A percentile compares a stretch with the other conserved stretches of the same genome.
phyloP scores from a whole-genome alignment of 2,113 vertebrate species.

The Oryzias celebensis region DNA sequence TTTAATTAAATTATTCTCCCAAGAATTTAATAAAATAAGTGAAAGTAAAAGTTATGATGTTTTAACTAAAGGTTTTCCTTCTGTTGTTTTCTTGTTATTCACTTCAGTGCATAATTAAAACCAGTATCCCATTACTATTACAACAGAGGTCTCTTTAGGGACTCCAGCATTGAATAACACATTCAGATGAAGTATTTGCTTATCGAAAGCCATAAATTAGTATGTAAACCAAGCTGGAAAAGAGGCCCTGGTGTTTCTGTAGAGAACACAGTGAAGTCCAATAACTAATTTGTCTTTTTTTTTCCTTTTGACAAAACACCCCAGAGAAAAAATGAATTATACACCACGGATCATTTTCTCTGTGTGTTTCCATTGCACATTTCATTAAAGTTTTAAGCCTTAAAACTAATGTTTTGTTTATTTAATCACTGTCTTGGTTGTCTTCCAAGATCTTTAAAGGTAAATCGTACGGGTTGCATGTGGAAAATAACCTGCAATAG shows the following conservation, averaged over 20 bases:
- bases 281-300: conserved; percentile 11
- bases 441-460: too few species aligned
- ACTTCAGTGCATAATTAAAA: background rate
- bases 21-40: background rate
- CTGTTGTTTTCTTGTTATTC: background rate
- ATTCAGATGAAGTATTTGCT: conserved; percentile 11
- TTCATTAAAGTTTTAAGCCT: background rate
- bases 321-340: conserved; percentile 3
- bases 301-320: background rate
- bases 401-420: background rate
- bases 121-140: conserved; percentile 4
- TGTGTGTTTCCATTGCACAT: background rate
- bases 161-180: conserved; percentile 26
- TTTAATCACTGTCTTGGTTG: background rate
- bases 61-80: background rate
- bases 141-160: conserved; percentile 6
- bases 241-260: background rate
- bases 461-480: too few species aligned
- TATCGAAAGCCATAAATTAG: conserved; percentile 35
- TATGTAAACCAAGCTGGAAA: conserved; percentile 12
- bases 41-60: background rate
- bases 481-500: too few species aligned
- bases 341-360: background rate
- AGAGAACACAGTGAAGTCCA: background rate
- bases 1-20: background rate